Base-by-base conservation (phyloP, 2,888 invertebrate species). In the Exephanes ischioxanthus region DNA sequence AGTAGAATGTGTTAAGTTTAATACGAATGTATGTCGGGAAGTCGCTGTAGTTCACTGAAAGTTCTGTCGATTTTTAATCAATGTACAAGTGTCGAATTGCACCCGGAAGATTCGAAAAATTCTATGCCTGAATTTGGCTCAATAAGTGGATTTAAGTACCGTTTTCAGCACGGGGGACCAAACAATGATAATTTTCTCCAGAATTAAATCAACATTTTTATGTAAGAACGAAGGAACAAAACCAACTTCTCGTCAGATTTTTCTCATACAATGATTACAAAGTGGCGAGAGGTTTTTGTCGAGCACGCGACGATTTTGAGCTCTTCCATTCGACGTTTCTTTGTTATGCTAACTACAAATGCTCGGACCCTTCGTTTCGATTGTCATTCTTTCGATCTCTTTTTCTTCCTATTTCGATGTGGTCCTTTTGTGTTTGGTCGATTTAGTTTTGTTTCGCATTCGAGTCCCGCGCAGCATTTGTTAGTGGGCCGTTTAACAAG, bases 401-500 rank as follows among this genome's bases (percentile, higher is more conserved):
- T 80, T n/a, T 22, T 6, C 5, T 26, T 45, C 51, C 63, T 63
- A 63, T 58, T 63, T 61, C 53, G 55, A 55, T 30, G 33, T 41
- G 37, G 66, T 75, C 76, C 55, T 79, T 78, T 84, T 88, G 89
- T 87, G 87, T 89, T 80, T 79, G 80, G 70, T 83, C 68, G 84
- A 81, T 76, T 87, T 88, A 87, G 86, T 88, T 89, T 89, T 88
- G 86, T 87, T 87, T 84, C 84, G 70, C 67, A 48, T 58, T 63
- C 11, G 63, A 70, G 81, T 79, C 76, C 78, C 85, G 41, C 80
- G 70, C 68, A 80, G 85, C 80, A 88, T 86, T 89, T 90, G 87
- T 87, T 90, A 85, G 83, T 86, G 85, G 45, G 78, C 80, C 86
- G 78, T 89, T 90, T 88, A 89, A 90, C 89, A 83, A 88, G 87